These are phyloP conservation scores for Albula goreensis DNA, from an alignment of 2,113 vertebrate species.

Conservation along the genomic window DNA sequence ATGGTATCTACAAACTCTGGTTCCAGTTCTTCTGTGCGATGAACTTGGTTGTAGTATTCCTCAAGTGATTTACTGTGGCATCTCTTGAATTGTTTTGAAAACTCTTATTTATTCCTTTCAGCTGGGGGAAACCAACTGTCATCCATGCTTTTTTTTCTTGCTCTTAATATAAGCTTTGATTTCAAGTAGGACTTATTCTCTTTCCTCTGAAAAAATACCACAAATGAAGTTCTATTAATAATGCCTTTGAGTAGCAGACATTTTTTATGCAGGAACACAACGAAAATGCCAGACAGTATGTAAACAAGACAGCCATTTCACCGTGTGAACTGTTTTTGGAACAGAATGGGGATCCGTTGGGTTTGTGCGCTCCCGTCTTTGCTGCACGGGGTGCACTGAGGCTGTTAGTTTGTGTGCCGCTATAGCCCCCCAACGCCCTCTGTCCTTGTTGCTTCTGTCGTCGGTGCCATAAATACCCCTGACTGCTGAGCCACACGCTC, in stretches of 20 bases:
- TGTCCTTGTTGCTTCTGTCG: no score
- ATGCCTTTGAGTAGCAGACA: not conserved
- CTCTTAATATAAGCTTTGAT: not conserved
- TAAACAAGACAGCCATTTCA: not conserved
- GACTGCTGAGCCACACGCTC: no score
- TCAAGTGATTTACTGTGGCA: not conserved
- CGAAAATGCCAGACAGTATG: not conserved
- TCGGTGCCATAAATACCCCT: no score
- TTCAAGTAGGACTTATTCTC: not conserved
- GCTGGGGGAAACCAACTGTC: not conserved
- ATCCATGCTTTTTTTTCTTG: not conserved
- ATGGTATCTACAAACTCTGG: not conserved
- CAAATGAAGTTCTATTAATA: not conserved
- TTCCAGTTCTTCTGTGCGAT: not conserved
- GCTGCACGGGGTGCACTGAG: no score
- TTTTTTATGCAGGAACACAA: not conserved
- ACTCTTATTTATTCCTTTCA: not conserved
- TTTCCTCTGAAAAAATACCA: not conserved
- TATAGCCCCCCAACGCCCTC: no score
- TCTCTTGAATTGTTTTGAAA: not conserved
- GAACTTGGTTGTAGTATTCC: not conserved
- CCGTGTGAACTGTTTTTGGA: not conserved
- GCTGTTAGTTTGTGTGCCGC: no score
- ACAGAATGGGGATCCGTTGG: not conserved
- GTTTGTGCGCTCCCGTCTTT: not conserved